These are phyloP conservation scores for Cephus rjabovi DNA, from an alignment of 2,888 invertebrate genomes.

Conservation along the genomic window DNA sequence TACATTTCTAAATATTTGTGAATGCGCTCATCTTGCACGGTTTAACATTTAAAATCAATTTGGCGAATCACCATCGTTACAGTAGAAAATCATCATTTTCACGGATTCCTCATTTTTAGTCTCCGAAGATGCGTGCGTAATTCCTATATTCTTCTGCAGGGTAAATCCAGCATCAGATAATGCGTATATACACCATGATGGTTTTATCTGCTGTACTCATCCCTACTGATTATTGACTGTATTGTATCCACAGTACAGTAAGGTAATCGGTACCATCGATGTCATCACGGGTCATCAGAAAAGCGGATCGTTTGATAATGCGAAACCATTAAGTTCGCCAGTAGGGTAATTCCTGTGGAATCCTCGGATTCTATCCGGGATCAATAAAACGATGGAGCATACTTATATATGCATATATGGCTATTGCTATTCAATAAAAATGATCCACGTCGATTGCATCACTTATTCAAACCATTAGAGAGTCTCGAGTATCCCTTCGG, in stretches of 20 bases:
- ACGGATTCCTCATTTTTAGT: neutral
- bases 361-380: neutral
- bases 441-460: neutral
- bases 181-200: neutral
- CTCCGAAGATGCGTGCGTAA: neutral
- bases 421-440: neutral
- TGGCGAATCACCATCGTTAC: neutral
- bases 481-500: neutral
- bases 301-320: neutral
- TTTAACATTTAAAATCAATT: neutral
- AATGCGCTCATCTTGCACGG: neutral
- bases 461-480: neutral
- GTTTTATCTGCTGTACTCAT: neutral
- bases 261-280: neutral
- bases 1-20: neutral
- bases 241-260: neutral
- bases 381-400: neutral
- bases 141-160: neutral
- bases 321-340: neutral
- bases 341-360: neutral
- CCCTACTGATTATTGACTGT: neutral
- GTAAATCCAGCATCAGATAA: neutral
- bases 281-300: neutral
- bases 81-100: neutral
- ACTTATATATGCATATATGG: neutral